phyloP scores from a whole-genome alignment of 2,797 vertebrate species.

The Ataeniobius toweri region DNA sequence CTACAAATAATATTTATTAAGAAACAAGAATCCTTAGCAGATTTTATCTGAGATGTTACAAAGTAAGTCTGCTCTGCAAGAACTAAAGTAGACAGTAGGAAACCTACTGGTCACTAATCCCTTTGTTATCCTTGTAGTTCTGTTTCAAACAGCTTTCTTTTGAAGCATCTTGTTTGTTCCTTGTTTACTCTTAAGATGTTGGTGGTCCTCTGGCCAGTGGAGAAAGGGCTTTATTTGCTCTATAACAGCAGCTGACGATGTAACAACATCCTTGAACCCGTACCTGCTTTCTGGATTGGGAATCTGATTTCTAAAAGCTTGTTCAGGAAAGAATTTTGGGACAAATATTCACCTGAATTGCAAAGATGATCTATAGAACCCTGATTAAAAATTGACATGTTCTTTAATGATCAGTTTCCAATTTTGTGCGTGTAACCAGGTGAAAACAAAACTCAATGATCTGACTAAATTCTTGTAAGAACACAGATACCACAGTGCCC shows the following conservation, averaged over 20 bases:
- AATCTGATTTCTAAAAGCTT: neutral
- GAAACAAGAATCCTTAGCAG: neutral
- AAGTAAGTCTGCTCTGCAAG: neutral
- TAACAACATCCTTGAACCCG: constrained; percentile 6
- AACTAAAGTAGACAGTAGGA: neutral
- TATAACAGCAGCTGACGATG: neutral
- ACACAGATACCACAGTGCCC: neutral
- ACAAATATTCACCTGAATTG: constrained; percentile 7
- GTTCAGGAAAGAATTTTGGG: constrained; percentile 23
- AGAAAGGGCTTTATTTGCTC: constrained; percentile 32
- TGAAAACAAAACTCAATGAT: neutral
- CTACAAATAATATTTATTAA: neutral
- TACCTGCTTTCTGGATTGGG: constrained; percentile 33
- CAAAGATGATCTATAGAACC: neutral
- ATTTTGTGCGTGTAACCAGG: neutral
- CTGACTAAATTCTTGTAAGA: neutral
- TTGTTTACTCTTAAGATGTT: constrained; percentile 21
- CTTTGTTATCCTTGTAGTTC: constrained; percentile 2
- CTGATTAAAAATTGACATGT: neutral
- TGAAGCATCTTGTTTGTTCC: constrained; percentile 30
- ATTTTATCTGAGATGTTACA: neutral
- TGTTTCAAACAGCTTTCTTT: constrained; percentile 20
- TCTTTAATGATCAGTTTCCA: neutral
- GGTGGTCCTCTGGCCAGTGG: constrained; percentile 36
- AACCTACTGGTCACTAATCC: neutral